Percentiles rank a stretch among this genome's conserved stretches.
These are phyloP conservation scores for Arctocebus calabarensis DNA, from an alignment of 2,797 vertebrate genomes.

Conservation along the genomic window DNA sequence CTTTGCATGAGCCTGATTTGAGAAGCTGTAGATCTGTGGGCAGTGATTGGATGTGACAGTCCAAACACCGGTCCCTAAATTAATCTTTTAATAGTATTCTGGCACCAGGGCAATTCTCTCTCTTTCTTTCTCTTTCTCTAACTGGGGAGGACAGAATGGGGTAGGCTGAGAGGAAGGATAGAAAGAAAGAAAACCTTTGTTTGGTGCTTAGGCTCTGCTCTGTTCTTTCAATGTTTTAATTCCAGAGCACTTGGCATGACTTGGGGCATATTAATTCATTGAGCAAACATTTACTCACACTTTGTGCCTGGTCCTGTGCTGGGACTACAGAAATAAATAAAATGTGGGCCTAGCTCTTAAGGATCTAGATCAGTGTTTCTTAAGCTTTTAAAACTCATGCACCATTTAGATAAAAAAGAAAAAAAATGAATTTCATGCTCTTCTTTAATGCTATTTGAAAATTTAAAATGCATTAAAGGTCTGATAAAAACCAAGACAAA, in stretches of 20 bases:
- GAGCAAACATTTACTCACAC: conserved; percentile 30
- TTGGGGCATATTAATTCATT: conserved; percentile 47
- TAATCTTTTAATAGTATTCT: conserved; percentile 84
- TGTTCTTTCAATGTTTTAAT: conserved; percentile 62
- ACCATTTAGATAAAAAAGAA: conserved; percentile 50
- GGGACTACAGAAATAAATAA: conserved; percentile 61
- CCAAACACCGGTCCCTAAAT: conserved; percentile 84
- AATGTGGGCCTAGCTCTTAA: conserved; percentile 43
- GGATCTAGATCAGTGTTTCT: conserved; percentile 53
- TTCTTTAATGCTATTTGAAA: conserved; percentile 65
- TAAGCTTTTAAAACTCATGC: conserved; percentile 50
- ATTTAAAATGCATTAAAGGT: conserved; percentile 45
- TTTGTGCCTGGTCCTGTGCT: conserved; percentile 60
- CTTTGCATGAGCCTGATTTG: conserved; percentile 84
- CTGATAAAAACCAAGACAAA: conserved; percentile 48
- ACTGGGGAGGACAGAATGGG: conserved; percentile 21
- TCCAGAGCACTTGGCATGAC: conserved; percentile 57
- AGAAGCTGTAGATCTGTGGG: conserved; percentile 85
- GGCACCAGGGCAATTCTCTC: conserved; percentile 50
- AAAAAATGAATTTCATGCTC: neutral
- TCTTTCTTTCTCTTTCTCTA: neutral
- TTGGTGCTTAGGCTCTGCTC: neutral
- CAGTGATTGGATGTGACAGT: conserved; percentile 85
- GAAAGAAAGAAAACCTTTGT: conserved; percentile 60
- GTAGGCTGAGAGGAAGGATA: conserved; percentile 36